These are phyloP conservation scores for Cephus cinctus DNA, from an alignment of 1,140 invertebrate species.

Conservation along the genomic window DNA sequence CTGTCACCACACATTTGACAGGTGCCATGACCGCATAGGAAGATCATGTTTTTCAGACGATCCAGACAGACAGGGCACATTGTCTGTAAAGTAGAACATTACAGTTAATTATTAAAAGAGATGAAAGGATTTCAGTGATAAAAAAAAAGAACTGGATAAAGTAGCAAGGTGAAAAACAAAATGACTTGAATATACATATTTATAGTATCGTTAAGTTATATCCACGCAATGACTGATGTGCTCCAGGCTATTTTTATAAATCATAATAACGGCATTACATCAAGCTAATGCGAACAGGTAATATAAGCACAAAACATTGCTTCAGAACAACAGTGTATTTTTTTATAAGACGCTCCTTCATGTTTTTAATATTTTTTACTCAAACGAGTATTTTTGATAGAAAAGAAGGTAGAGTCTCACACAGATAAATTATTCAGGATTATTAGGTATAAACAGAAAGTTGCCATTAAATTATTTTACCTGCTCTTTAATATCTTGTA, in stretches of 20 bases:
- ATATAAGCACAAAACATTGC: background rate
- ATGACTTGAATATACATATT: background rate
- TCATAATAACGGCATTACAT: background rate
- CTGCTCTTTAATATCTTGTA: conserved; percentile 97
- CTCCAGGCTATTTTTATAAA: conserved; percentile 4
- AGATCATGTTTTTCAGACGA: conserved; percentile 97
- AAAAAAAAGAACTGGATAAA: background rate
- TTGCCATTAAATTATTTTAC: no score
- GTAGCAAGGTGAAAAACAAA: background rate
- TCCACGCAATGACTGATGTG: background rate
- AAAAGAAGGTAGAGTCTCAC: no score
- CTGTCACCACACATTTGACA: conserved; percentile 98
- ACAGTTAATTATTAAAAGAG: no score
- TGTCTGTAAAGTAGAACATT: conserved; percentile 70
- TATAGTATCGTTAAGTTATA: background rate
- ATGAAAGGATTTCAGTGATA: no score
- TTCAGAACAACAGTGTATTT: background rate
- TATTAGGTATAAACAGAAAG: no score
- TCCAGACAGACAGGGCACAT: conserved; percentile 98
- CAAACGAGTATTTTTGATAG: no score
- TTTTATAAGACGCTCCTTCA: background rate
- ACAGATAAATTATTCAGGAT: no score
- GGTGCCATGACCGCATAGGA: conserved; percentile 95
- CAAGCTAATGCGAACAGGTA: no score
- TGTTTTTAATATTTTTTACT: no score